Conservation (phyloP, 1,140 invertebrate species). For the Lordiphosa mommai region DNA sequence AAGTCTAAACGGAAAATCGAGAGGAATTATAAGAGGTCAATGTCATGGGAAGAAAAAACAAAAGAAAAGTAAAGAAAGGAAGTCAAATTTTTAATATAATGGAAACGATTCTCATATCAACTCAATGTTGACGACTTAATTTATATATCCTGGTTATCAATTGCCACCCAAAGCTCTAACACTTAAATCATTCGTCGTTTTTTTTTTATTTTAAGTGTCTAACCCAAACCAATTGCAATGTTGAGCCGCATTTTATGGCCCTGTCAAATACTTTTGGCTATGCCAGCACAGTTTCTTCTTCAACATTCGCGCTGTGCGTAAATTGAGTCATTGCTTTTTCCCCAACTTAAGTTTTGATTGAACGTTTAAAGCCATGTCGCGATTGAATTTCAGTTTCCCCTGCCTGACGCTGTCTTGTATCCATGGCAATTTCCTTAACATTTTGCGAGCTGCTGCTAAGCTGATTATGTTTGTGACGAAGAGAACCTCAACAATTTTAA, state of each 20-base stretch:
- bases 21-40: conserved; percentile 3
- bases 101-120: too few relatives aligned
- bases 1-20: conserved; percentile 18
- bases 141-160: too few relatives aligned
- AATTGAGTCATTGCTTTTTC: conserved; percentile 47
- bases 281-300: not conserved
- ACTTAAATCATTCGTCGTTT: too few relatives aligned
- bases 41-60: not conserved
- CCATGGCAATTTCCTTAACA: conserved; percentile 47
- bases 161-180: too few relatives aligned
- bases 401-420: conserved; percentile 22
- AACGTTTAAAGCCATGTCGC: conserved; percentile 54
- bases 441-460: conserved; percentile 35
- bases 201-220: too few relatives aligned
- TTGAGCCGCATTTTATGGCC: too few relatives aligned
- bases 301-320: conserved; percentile 19
- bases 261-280: too few relatives aligned
- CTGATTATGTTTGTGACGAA: conserved; percentile 41
- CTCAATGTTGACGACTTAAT: too few relatives aligned
- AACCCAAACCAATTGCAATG: too few relatives aligned
- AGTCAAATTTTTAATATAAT: not conserved
- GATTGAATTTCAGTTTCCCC: conserved; percentile 40
- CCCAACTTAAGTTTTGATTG: conserved; percentile 57
- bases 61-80: conserved; percentile 21
- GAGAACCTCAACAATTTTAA: conserved; percentile 66